Conservation (phyloP, 2,797 vertebrate genomes). For the Avahi laniger region DNA sequence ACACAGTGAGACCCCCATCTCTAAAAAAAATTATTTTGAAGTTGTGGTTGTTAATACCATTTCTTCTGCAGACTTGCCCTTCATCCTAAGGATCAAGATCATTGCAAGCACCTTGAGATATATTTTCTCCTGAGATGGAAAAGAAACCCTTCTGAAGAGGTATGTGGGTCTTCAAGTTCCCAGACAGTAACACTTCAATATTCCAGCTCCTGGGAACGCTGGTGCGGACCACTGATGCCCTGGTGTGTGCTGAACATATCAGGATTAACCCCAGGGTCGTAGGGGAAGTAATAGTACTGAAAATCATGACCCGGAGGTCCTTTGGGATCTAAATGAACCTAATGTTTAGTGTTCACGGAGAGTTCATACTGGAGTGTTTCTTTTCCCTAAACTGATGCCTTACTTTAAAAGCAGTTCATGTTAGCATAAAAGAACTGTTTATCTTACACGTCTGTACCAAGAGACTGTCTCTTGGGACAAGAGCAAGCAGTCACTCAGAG, state of each 20-base stretch:
- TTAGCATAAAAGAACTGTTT: not conserved
- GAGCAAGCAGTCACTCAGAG: not conserved
- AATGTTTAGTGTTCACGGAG: not conserved
- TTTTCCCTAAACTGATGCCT: not conserved
- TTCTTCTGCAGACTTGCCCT: not conserved
- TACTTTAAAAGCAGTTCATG: not conserved
- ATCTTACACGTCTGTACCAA: not conserved
- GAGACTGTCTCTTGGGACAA: not conserved
- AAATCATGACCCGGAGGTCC: fast-evolving
- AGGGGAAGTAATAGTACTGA: not conserved
- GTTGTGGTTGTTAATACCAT: not conserved
- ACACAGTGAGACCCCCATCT: not conserved
- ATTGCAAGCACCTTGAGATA: not conserved
- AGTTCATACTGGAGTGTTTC: not conserved
- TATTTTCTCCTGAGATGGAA: fast-evolving
- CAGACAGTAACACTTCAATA: fast-evolving
- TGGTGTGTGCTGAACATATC: fast-evolving
- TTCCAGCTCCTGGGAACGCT: not conserved
- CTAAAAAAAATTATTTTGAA: not conserved
- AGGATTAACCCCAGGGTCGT: fast-evolving
- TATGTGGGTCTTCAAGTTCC: fast-evolving
- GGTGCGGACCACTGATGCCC: fast-evolving
- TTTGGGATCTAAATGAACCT: not conserved
- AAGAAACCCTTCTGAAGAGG: no score
- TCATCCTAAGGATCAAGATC: not conserved